phyloP scores from a whole-genome alignment of 1,140 invertebrate species.

The Drosophila setifemur region DNA sequence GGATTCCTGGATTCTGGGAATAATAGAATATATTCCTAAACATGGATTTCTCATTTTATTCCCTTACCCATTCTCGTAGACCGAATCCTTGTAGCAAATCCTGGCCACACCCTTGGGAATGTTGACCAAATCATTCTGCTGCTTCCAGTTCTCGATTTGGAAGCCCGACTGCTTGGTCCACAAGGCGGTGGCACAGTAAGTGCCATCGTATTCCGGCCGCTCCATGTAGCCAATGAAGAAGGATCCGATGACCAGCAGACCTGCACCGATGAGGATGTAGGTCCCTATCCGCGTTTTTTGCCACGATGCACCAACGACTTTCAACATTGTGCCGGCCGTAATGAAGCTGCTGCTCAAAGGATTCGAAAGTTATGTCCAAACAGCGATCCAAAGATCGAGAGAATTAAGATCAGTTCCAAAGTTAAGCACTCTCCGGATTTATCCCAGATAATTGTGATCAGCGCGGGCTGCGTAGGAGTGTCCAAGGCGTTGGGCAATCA shows the following conservation, averaged over 20 bases:
- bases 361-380: neutral
- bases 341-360: conserved; percentile 43
- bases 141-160: conserved; percentile 89
- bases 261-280: conserved; percentile 87
- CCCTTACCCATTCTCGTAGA: conserved; percentile 86
- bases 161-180: conserved; percentile 87
- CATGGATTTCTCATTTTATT: neutral
- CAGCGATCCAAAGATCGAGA: conserved; percentile 10
- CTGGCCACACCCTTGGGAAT: conserved; percentile 86
- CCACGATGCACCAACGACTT: conserved; percentile 91
- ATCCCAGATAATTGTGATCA: conserved; percentile 74
- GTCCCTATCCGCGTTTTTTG: conserved; percentile 89
- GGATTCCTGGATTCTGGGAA: no score
- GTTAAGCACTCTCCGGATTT: conserved; percentile 2
- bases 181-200: conserved; percentile 86
- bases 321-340: conserved; percentile 85
- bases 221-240: conserved; percentile 87
- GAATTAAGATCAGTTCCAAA: neutral
- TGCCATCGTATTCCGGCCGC: conserved; percentile 88
- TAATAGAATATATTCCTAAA: no score
- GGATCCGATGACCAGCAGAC: conserved; percentile 86
- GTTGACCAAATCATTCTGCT: conserved; percentile 87
- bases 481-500: conserved; percentile 54
- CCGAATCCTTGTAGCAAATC: conserved; percentile 88
- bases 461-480: conserved; percentile 76